Evolutionary conservation across 1,140 invertebrate species (phyloP), one percentile per base, ranked within the genome.

Genomic region (Harlomillsia oculata): DNA sequence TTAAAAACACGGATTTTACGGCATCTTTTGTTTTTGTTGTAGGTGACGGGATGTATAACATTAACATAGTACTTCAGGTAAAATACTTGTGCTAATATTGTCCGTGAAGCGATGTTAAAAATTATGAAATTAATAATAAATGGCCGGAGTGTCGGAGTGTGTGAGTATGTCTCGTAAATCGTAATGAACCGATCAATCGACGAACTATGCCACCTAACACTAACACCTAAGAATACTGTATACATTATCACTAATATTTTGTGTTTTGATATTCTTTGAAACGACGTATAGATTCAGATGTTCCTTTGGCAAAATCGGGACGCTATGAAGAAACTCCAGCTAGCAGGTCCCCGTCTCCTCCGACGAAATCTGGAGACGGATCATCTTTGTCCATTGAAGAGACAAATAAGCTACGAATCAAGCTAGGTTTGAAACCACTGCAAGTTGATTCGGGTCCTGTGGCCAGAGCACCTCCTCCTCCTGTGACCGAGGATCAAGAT

Each of bases 401-500:
- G 69, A 94, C 91, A 16, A 96, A 97, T 72, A 87, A 84, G 67
- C 70, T 97, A 0, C 76, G 94, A 68, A 87, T 88, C 5, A 93
- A 96, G 69, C 77, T 99, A 14, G 94, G 94, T 2, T 74, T 98
- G 2, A 95, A 95, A 70, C 95, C 94, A 5, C 73, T 98, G 1
- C 84, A 95, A 67, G 73, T 89, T 5, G 74, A 77, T 49, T 71
- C 64, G 59, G 56, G 74, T 70, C 50, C 59, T 11, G 30, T 48
- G 29, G 41, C 25, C 23, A 23, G 11, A 16, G 40, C 43, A n/a
- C 53, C 55, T 23, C 44, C 52, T 18, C 40, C 25, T 14, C n/a
- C 20, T 14, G 18, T n/a, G 16, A 6, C 1, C 14, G 60, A 63
- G 23, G 54, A 51, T 18, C 65, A 69, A 53, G 61, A 61, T 1